These are phyloP conservation scores for Laothoe populi DNA, from an alignment of 2,888 invertebrate genomes.

Conservation along the genomic window DNA sequence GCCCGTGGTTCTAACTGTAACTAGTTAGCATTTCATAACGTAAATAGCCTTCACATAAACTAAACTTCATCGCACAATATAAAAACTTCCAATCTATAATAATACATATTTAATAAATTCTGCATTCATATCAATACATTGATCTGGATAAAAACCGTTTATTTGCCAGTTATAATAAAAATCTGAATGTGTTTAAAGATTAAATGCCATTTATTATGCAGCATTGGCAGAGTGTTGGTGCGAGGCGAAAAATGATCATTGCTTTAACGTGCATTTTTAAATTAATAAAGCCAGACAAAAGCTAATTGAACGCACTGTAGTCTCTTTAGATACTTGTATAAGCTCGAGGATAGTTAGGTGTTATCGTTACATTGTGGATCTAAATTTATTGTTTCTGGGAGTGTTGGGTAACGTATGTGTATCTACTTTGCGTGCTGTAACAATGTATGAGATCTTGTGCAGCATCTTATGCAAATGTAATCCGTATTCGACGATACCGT, in stretches of 20 bases:
- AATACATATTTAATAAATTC: conserved; percentile 18
- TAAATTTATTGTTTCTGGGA: conserved; percentile 8
- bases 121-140: conserved; percentile 19
- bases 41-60: background rate
- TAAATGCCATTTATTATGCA: conserved; percentile 21
- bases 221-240: conserved; percentile 7
- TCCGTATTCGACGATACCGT: too few species aligned
- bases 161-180: conserved; percentile 19
- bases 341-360: background rate
- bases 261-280: conserved; percentile 12
- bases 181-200: conserved; percentile 21
- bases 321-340: conserved; percentile 25
- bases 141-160: conserved; percentile 11
- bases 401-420: background rate
- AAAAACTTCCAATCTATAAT: background rate
- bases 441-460: too few species aligned
- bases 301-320: background rate
- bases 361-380: conserved; percentile 5
- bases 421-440: too few species aligned
- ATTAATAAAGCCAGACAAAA: conserved; percentile 16
- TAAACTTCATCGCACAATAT: background rate
- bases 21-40: conserved; percentile 7
- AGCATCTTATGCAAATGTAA: too few species aligned
- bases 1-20: background rate
- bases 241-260: conserved; percentile 9